A percentile compares a stretch with the other conserved stretches of the same genome.
phyloP scores from a whole-genome alignment of 2,113 vertebrate genomes.

The Sciurus niger region DNA sequence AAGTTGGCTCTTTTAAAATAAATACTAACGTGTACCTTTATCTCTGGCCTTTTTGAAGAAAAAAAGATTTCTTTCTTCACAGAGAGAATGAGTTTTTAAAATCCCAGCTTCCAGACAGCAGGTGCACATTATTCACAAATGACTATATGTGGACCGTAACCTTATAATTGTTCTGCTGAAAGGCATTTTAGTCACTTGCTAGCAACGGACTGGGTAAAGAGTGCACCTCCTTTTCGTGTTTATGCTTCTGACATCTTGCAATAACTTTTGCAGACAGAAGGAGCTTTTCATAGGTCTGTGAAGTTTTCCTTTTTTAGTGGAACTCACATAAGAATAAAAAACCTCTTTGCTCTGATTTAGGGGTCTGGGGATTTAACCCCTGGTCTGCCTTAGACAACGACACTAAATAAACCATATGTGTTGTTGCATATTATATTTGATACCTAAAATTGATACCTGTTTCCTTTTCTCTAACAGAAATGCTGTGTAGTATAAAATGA shows the following conservation, averaged over 20 bases:
- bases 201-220: background rate
- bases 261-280: slow-evolving; percentile 34
- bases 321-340: background rate
- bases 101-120: slow-evolving; percentile 17
- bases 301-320: background rate
- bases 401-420: background rate
- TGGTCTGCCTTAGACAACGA: background rate
- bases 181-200: slow-evolving; percentile 63
- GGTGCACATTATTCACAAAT: background rate
- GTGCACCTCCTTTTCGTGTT: background rate
- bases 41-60: background rate
- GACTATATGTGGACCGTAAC: background rate
- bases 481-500: background rate
- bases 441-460: background rate
- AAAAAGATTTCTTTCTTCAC: slow-evolving; percentile 47
- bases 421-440: background rate
- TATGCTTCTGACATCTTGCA: slow-evolving; percentile 4
- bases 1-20: slow-evolving; percentile 20
- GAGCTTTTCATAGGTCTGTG: background rate
- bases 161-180: slow-evolving; percentile 65
- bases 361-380: background rate
- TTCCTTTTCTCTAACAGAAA: background rate
- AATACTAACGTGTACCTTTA: background rate
- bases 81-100: slow-evolving; percentile 4
- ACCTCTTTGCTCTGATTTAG: background rate